Conservation (phyloP, 2,113 vertebrate species). For the Bujurquina vittata region DNA sequence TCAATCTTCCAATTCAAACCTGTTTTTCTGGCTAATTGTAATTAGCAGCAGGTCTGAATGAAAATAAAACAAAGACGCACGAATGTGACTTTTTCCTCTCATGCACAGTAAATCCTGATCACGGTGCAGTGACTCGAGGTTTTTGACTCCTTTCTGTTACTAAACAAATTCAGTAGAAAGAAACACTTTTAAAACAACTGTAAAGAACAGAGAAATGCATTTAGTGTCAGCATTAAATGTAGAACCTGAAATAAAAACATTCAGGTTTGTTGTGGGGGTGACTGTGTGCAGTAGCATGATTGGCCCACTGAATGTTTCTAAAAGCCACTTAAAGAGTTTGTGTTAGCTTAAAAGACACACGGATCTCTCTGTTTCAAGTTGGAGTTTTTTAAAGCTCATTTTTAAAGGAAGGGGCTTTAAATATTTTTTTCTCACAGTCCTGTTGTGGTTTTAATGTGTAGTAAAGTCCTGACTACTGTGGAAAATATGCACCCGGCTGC, state of each 20-base stretch:
- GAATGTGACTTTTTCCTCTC: too few relatives aligned
- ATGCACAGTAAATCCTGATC: neutral
- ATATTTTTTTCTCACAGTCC: neutral
- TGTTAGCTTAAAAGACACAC: neutral
- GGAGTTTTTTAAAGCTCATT: neutral
- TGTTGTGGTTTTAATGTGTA: too few relatives aligned
- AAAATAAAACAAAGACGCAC: too few relatives aligned
- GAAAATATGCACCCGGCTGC: neutral
- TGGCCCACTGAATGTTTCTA: neutral
- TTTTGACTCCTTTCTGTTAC: neutral
- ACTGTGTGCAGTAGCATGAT: accelerated
- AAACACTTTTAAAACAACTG: neutral
- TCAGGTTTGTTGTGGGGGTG: neutral
- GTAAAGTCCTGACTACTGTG: neutral
- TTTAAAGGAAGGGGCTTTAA: too few relatives aligned
- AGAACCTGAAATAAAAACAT: neutral
- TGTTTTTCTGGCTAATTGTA: too few relatives aligned
- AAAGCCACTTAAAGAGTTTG: neutral
- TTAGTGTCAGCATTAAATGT: too few relatives aligned
- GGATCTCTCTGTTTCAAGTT: neutral
- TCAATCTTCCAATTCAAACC: too few relatives aligned
- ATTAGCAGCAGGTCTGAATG: too few relatives aligned
- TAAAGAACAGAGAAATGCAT: neutral
- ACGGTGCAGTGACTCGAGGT: accelerated
- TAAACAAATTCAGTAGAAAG: neutral